Evolutionary conservation across 2,888 invertebrate genomes (phyloP), one percentile per base, ranked within the genome.

Genomic region (Gandaritis pyraliata): DNA sequence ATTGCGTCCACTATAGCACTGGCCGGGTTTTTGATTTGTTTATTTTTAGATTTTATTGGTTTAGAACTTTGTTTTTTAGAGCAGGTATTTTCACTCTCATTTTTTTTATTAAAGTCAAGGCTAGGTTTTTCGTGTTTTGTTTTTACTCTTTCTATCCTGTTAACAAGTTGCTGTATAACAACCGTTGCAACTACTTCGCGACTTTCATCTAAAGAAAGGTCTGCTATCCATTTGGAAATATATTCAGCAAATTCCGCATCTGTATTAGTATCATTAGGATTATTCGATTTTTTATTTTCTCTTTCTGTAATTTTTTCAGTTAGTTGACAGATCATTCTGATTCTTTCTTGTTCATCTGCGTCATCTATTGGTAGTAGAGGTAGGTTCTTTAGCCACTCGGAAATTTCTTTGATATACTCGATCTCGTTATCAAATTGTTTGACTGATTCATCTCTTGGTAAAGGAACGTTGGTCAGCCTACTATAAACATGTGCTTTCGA

Each of bases 371-470:
- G 72, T 55, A 77, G 50, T 2, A 88, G 59, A 1, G 86, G 83
- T 45, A 87, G 70, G 65, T 83, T 84, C 66, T 82, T 80, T 38
- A 87, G 61, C 86, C 86, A 88, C 29, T 85, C 81, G 23, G 78
- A 71, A 65, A 88, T 85, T 72, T 87, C 84, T 70, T 80, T 79
- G 0, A 78, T 77, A 50, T 83, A 85, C 55, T 71, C 64, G 1
- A 87, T 71, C 66, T 86, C 79, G 29, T 72, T 66, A 11, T 70
- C 71, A 65, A 83, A 80, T 55, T 74, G 63, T 47, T 67, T 70
- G 0, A 82, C 66, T 33, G 76, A 72, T 64, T 81, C 75, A 15
- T 78, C 71, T 18, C 63, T 69, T 38, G 81, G 77, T 33, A 77
- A 53, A 4, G 79, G 70, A 12, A 78, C 69, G 8, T 64, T 50